phyloP scores from a whole-genome alignment of 1,140 invertebrate species.

The Procambarus virginalis region DNA sequence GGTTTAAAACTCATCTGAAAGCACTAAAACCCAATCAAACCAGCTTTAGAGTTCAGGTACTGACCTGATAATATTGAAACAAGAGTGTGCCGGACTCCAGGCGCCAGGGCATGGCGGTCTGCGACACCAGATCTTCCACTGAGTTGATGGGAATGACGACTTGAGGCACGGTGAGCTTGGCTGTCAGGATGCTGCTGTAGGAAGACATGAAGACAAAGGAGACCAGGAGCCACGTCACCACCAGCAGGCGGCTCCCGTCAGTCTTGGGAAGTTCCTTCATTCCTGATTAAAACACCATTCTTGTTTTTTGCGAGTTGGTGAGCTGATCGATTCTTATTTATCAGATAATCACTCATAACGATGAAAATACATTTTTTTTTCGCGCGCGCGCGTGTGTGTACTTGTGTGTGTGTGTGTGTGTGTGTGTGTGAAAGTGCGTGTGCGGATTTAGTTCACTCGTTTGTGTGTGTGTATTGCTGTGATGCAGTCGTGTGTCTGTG shows the following conservation, averaged over 20 bases:
- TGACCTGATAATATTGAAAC: slow-evolving; percentile 28
- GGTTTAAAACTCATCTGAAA: too few relatives aligned
- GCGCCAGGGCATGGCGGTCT: slow-evolving; percentile 20
- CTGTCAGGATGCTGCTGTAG: slow-evolving; percentile 36
- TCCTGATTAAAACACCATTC: background rate
- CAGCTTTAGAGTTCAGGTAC: background rate
- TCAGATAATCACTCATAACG: too few relatives aligned
- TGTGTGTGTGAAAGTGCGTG: background rate
- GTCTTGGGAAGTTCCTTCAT: background rate
- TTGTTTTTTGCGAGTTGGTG: too few relatives aligned
- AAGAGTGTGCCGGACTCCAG: slow-evolving; percentile 23
- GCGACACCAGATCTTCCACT: slow-evolving; percentile 23
- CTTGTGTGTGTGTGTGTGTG: background rate
- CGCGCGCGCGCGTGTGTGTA: too few relatives aligned
- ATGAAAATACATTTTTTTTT: too few relatives aligned
- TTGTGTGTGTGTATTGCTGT: too few relatives aligned
- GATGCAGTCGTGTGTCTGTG: too few relatives aligned
- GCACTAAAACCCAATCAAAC: too few relatives aligned
- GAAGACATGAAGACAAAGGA: slow-evolving; percentile 47
- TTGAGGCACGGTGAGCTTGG: slow-evolving; percentile 33
- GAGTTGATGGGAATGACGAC: slow-evolving; percentile 40
- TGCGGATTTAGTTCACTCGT: too few relatives aligned
- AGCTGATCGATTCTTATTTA: too few relatives aligned
- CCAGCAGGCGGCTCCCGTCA: slow-evolving; percentile 6
- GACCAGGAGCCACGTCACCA: slow-evolving; percentile 22